Evolutionary conservation across 1,140 invertebrate genomes (phyloP).

Genomic region (Nasonia vitripennis): DNA sequence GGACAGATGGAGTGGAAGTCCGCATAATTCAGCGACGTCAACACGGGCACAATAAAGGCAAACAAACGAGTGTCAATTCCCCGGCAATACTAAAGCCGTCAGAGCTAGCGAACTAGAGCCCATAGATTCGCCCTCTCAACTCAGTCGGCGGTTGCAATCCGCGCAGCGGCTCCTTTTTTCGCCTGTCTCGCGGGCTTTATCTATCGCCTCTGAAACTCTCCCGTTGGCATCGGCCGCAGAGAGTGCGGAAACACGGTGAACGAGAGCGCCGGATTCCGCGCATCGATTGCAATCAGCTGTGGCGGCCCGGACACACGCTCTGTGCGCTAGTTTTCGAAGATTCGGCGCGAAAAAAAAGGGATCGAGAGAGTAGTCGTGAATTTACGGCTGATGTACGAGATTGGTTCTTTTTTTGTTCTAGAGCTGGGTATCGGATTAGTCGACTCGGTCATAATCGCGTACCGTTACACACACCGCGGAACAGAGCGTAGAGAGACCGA

Average conservation of each 20-base stretch:
- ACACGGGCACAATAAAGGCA: too few relatives aligned
- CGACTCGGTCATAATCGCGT: not conserved
- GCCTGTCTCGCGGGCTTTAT: slow-evolving; percentile 38
- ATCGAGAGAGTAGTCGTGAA: not conserved
- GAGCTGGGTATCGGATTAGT: not conserved
- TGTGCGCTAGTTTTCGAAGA: not conserved
- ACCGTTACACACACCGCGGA: not conserved
- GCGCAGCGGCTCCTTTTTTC: not conserved
- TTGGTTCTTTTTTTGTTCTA: not conserved
- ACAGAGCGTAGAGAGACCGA: not conserved
- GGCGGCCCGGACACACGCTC: not conserved
- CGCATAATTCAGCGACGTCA: not conserved
- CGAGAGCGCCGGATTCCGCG: slow-evolving; percentile 14
- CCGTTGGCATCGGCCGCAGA: not conserved
- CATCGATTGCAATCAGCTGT: slow-evolving; percentile 47
- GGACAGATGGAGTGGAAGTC: not conserved
- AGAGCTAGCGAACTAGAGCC: too few relatives aligned
- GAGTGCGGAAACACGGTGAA: slow-evolving; percentile 11
- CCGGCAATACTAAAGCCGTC: too few relatives aligned
- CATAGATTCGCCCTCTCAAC: not conserved
- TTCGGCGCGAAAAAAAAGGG: not conserved
- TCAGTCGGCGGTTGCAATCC: not conserved
- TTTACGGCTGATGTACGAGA: not conserved
- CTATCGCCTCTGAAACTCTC: slow-evolving; percentile 28
- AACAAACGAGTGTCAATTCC: not conserved